Conservation (phyloP, 1,140 invertebrate species). For the Neelides sp. region DNA sequence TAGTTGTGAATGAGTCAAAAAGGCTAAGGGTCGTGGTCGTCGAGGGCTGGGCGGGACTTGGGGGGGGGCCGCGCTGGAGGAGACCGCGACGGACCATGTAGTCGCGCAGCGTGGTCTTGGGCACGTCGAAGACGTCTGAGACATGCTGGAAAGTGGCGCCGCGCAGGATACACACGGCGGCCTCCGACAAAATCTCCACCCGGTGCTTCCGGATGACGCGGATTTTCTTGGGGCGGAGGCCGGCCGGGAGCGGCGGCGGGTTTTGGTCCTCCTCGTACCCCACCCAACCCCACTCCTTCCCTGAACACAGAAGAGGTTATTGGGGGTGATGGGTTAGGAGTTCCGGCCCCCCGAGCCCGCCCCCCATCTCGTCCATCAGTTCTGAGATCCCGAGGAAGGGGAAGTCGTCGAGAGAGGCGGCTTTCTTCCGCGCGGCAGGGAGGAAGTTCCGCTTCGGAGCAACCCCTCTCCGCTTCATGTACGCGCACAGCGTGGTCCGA, state of each 20-base stretch:
- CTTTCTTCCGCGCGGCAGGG: slow-evolving; percentile 1
- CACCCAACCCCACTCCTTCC: no score
- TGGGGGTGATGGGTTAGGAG: no score
- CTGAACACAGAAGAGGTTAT: no score
- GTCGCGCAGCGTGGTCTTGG: slow-evolving; percentile 19
- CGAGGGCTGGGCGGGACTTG: neutral
- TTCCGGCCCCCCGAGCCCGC: neutral
- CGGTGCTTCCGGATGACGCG: slow-evolving; percentile 19
- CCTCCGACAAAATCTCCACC: slow-evolving; percentile 15
- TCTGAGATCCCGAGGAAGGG: slow-evolving; percentile 27
- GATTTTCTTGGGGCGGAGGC: slow-evolving; percentile 26
- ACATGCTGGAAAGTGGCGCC: slow-evolving; percentile 22
- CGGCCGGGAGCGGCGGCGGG: slow-evolving; percentile 11
- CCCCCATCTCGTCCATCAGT: slow-evolving; percentile 25
- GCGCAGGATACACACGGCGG: slow-evolving; percentile 18
- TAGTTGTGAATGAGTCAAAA: no score
- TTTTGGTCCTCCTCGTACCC: neutral
- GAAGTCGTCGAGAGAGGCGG: slow-evolving; percentile 18
- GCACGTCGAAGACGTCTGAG: slow-evolving; percentile 19
- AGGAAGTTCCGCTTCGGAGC: slow-evolving; percentile 22
- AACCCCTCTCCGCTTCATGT: slow-evolving; percentile 28
- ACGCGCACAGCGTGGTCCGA: slow-evolving; percentile 29
- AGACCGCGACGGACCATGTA: slow-evolving; percentile 17
- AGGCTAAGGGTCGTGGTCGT: no score
- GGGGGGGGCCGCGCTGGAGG: slow-evolving; percentile 2